Percentiles rank a stretch among this genome's conserved stretches.
Conservation (phyloP, 2,888 invertebrate species). For the Diabrotica balteata region DNA sequence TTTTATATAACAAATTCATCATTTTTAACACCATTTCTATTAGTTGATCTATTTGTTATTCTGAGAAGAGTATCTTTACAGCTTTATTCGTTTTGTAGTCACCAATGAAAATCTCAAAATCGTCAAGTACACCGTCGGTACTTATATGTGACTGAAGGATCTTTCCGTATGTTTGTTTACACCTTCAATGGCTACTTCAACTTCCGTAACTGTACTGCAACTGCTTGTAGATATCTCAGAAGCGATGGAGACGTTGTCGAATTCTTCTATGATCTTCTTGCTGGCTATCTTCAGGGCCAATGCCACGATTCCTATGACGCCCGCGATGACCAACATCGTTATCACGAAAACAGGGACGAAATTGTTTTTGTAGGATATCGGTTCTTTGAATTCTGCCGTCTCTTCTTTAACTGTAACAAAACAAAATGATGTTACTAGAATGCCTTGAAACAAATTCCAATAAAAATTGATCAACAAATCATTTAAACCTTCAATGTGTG, state of each 20-base stretch:
- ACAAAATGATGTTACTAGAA: conserved; percentile 8
- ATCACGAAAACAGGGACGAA: conserved; percentile 57
- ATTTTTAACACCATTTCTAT: too few relatives aligned
- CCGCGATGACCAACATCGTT: conserved; percentile 67
- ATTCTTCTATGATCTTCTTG: conserved; percentile 57
- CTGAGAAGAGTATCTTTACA: too few relatives aligned
- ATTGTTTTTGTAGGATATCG: conserved; percentile 40
- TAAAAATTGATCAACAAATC: too few relatives aligned
- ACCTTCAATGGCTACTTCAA: conserved; percentile 39
- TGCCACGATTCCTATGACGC: conserved; percentile 65
- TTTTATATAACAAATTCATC: too few relatives aligned
- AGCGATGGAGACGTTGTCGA: conserved; percentile 61
- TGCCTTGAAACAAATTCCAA: too few relatives aligned
- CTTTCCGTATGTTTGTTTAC: conserved; percentile 17
- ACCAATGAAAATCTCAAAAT: too few relatives aligned
- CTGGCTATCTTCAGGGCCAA: conserved; percentile 67
- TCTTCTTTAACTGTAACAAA: conserved; percentile 49
- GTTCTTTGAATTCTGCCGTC: conserved; percentile 25
- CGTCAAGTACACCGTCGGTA: too few relatives aligned
- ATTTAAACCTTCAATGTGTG: too few relatives aligned
- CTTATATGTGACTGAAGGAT: too few relatives aligned
- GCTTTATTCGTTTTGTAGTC: too few relatives aligned
- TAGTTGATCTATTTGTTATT: too few relatives aligned
- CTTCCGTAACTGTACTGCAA: conserved; percentile 50
- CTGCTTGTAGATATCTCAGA: conserved; percentile 53